Base-by-base conservation (phyloP, 2,888 invertebrate genomes). In the Conistra vaccinii region DNA sequence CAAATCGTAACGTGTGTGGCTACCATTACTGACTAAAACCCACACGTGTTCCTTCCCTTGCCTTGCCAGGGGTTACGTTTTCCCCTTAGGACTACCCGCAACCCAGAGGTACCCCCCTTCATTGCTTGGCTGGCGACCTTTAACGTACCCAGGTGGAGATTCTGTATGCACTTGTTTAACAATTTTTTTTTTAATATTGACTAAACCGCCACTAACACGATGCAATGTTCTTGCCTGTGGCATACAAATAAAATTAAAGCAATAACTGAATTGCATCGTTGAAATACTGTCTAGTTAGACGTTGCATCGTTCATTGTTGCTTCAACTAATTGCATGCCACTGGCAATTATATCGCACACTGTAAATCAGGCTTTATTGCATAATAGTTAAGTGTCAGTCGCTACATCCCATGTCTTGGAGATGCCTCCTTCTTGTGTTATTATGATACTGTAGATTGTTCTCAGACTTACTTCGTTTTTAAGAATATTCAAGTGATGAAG, bases 401-500 rank as follows among this genome's bases (percentile, higher is more conserved):
- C 10, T 62, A 17, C 23, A 29, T 12, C 3, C 4, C 5, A 65
- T 7, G 32, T 0, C 5, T 29, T 39, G 1, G 20, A 23, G 26
- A 45, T 3, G 14, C 42, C 42, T 20, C 39, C 9, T 53, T 35
- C 9, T 63, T 29, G 10, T 55, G 6, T 48, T 29, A n/a, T 53
- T 14, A n/a, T 10, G 3, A 53, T 20, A 39, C 12, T 32, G 4
- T 10, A 23, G 12, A 20, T 29, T 17, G 26, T 45, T 26, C 5
- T 32, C 23, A 17, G 55, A 57, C 53, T 48, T 55, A 62, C 53
- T 45, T 35, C 5, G n/a, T 45, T 17, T n/a, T 55, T 29, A 14
- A 45, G 35, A 35, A 14, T 17, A 77, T 12, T 29, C 42, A 65
- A n/a, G 14, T 10, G 23, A 80, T 55, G 39, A 61, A 72, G 53